Evolutionary conservation across 2,797 vertebrate species (phyloP), one percentile per base, ranked within the genome.

Genomic region (Clarias laeviceps): DNA sequence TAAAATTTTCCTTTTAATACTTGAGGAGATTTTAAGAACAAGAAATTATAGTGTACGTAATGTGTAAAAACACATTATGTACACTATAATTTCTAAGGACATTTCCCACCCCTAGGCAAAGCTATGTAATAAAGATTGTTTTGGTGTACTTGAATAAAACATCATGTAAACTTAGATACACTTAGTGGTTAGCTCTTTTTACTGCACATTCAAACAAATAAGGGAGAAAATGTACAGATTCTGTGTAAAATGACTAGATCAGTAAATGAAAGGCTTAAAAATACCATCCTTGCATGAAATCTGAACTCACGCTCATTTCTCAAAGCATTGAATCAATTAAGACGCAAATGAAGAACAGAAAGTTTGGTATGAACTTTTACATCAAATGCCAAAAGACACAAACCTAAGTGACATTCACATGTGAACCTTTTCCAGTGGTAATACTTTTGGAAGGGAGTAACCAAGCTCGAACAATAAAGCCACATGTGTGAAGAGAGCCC

Each of bases 151-250:
- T n/a, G 24, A 12, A 50, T 73, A 40, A 9, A 24, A 22, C 20
- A 15, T 7, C 22, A 50, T 50, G 24, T 50, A 27, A 27, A 50
- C 4, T 12, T 50, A 50, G 40, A 7, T 45, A 45, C 6, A 72
- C 69, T 73, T 15, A 11, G 45, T 74, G n/a, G 73, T n/a, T 72
- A 50, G 24, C 2, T 50, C 9, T 14, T 72, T 56, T 74, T 54
- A 29, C 22, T 18, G 5, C 56, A 85, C 64, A 80, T 50, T 84
- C 77, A 34, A 57, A 82, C 80, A 20, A 20, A 64, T 40, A 83
- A 83, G 64, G 57, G 15, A 34, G 11, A 77, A 32, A 64, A 84
- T 84, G 27, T 73, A 84, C 32, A 64, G 61, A 34, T 84, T 84
- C 29, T 56, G 82, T 65, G 61, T 40, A 76, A 73, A 57, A 57